phyloP scores from a whole-genome alignment of 2,797 vertebrate genomes.

The Hipposideros larvatus region DNA sequence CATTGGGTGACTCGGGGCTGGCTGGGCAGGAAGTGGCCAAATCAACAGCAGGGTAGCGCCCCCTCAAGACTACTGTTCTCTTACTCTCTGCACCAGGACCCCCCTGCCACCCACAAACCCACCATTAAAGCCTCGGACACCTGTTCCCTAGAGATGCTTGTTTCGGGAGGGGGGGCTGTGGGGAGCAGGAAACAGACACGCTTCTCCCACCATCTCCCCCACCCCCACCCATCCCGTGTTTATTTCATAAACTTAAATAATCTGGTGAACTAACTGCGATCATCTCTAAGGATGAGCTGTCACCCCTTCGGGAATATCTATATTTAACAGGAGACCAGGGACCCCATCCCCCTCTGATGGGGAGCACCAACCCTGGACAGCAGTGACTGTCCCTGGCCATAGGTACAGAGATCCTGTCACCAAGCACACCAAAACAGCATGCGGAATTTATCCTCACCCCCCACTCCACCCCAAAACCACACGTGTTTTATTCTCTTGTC shows the following conservation, averaged over 20 bases:
- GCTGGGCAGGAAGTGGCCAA: neutral
- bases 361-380: neutral
- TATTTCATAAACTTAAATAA: neutral
- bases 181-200: neutral
- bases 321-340: neutral
- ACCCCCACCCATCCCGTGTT: too few species aligned
- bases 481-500: too few species aligned
- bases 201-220: accelerated
- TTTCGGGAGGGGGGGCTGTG: too few species aligned
- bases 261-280: neutral
- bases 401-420: accelerated
- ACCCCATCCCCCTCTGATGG: accelerated
- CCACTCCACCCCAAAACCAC: too few species aligned
- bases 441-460: neutral
- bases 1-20: neutral
- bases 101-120: neutral
- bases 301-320: neutral
- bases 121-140: neutral
- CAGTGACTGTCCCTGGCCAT: accelerated
- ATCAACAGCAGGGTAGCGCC: accelerated
- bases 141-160: neutral
- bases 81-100: neutral
- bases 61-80: neutral
- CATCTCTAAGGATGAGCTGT: neutral
- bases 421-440: neutral